Conservation (phyloP, 1,140 invertebrate genomes). For the Brachionus paranguensis region DNA sequence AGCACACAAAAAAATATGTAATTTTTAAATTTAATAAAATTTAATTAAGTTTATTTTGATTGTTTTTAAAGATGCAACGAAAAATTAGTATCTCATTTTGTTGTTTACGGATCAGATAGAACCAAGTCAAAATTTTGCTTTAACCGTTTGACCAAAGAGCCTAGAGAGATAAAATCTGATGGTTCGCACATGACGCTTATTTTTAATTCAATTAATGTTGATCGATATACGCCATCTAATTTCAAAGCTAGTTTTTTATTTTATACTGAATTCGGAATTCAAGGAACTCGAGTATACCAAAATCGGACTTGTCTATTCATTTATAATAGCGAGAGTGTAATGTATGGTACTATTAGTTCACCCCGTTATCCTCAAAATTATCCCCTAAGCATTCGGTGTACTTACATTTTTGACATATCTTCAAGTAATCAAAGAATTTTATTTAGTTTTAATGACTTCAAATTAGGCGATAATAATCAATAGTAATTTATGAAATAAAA, state of each 20-base stretch:
- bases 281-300: constrained; percentile 10
- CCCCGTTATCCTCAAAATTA: constrained; percentile 91
- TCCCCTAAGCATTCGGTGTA: constrained; percentile 83
- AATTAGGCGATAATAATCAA: constrained; percentile 53
- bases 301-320: constrained; percentile 69
- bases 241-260: constrained; percentile 18
- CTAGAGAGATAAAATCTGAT: constrained; percentile 3
- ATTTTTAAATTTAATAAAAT: background rate
- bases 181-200: background rate
- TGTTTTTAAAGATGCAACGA: constrained; percentile 1
- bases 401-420: constrained; percentile 67
- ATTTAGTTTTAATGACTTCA: constrained; percentile 85
- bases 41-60: background rate
- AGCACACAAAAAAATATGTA: constrained; percentile 13
- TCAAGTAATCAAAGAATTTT: constrained; percentile 69
- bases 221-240: background rate
- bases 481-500: background rate
- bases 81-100: background rate
- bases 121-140: constrained; percentile 1
- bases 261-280: constrained; percentile 30
- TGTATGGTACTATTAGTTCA: constrained; percentile 84
- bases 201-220: constrained; percentile 18
- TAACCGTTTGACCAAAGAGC: constrained; percentile 3
- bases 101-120: constrained; percentile 17
- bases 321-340: constrained; percentile 75